These are phyloP conservation scores for Therioaphis trifolii DNA, from an alignment of 2,888 invertebrate species.

Conservation along the genomic window DNA sequence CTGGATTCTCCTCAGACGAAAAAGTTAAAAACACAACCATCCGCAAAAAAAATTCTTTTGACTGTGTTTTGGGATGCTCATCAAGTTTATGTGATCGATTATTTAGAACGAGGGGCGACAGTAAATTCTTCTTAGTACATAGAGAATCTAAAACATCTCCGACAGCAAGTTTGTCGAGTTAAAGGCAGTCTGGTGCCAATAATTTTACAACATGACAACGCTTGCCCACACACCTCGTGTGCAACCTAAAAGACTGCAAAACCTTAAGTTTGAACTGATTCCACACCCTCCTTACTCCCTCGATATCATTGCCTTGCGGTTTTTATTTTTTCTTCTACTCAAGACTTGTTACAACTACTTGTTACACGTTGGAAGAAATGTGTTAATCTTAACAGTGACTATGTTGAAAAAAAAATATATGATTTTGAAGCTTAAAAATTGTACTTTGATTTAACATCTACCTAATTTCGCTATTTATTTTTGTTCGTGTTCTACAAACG, in stretches of 20 bases:
- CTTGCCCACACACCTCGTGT: background rate
- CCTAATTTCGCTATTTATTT: too few species aligned
- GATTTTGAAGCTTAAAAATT: too few species aligned
- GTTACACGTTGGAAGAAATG: too few species aligned
- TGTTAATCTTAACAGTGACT: too few species aligned
- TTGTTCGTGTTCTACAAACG: too few species aligned
- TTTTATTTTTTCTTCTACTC: background rate
- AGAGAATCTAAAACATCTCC: background rate
- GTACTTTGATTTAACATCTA: too few species aligned
- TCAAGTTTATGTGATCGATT: background rate
- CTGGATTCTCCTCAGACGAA: too few species aligned
- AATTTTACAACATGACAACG: background rate
- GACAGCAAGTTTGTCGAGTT: background rate
- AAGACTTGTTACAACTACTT: too few species aligned
- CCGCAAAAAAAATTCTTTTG: too few species aligned
- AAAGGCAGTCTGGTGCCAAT: background rate
- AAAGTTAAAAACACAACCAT: too few species aligned
- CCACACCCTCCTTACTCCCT: background rate
- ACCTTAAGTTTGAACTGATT: background rate
- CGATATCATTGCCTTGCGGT: background rate
- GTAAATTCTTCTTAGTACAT: background rate
- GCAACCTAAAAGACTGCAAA: background rate
- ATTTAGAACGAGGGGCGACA: background rate
- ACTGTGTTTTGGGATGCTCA: background rate
- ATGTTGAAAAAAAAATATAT: too few species aligned